Base-by-base conservation (phyloP, 2,888 invertebrate genomes). In the Callinectes sapidus region DNA sequence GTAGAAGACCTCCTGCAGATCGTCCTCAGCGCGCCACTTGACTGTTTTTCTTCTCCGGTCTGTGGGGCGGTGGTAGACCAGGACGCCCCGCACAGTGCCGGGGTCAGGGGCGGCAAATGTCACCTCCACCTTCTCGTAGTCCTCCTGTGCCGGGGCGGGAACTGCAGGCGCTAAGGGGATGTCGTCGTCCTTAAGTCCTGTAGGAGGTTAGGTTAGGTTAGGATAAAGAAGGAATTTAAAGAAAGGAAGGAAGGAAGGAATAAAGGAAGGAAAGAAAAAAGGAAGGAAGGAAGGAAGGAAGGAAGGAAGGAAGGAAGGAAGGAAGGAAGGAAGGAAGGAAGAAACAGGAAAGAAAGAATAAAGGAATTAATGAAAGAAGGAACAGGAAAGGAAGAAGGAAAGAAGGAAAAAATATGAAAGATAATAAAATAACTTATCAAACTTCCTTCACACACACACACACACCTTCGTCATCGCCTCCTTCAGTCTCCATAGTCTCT, bases 1-100 rank as follows among this genome's bases (percentile, higher is more conserved):
- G 96, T 97, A 99, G 95, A 97, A 97, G 92, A 98, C 96, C 95
- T 98, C 97, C 95, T 98, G 98, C 61, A 99, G 96, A 95, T 97
- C 97, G 10, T 97, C 96, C 93, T 98, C 98, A 5, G 97, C 97
- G 95, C 97, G 97, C 97, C 98, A 99, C 95, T 97, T 97, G 8
- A 98, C 97, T 95, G 97, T 97, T 95, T 98, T 98, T 95, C 98
- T 98, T 5, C 97, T 97, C 3, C 97, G 98, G 95, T 97, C 97
- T 95, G 97, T 97, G 81, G 94, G 91, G 95, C 98, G 97, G 94
- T 97, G 97, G 95, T 97, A 96, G 95, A 97, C 96, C 14, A 98
- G 96, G 42, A 98, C 98, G 90, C 95, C 94, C 16, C 90, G 87
- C 77, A 94, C 86, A 28, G n/a, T 55, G 48, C 61, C 85, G 18